phyloP scores from a whole-genome alignment of 2,888 invertebrate genomes.

The Hyles lineata region DNA sequence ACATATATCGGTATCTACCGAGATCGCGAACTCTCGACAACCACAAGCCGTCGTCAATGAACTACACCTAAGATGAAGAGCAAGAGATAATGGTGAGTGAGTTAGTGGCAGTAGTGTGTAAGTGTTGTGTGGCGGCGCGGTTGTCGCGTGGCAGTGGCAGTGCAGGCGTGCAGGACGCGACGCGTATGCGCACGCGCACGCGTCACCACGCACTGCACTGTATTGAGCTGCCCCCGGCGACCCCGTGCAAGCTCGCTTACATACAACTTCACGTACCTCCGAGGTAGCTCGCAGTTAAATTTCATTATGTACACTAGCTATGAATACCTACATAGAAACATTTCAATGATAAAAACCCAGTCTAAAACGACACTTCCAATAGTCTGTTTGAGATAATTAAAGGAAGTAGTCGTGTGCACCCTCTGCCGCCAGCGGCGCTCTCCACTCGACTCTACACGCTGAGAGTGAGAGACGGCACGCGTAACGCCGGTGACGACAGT shows the following conservation, averaged over 20 bases:
- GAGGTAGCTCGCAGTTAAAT: background rate
- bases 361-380: constrained; percentile 1
- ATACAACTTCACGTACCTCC: background rate
- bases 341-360: constrained; percentile 10
- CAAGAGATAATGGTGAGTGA: too few species aligned
- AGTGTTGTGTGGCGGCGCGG: too few species aligned
- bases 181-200: too few species aligned
- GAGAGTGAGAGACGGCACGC: background rate
- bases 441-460: background rate
- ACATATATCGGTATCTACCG: too few species aligned
- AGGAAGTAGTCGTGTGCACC: background rate
- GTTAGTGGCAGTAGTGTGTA: too few species aligned
- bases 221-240: background rate
- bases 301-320: background rate
- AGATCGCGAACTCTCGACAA: too few species aligned
- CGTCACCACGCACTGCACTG: background rate
- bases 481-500: background rate
- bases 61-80: too few species aligned
- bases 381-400: background rate
- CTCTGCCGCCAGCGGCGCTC: background rate
- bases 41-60: too few species aligned
- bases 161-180: too few species aligned
- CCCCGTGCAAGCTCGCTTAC: background rate
- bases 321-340: too few species aligned
- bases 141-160: too few species aligned